Evolutionary conservation across 2,113 vertebrate genomes (phyloP).

Genomic region (Polypterus senegalus): DNA sequence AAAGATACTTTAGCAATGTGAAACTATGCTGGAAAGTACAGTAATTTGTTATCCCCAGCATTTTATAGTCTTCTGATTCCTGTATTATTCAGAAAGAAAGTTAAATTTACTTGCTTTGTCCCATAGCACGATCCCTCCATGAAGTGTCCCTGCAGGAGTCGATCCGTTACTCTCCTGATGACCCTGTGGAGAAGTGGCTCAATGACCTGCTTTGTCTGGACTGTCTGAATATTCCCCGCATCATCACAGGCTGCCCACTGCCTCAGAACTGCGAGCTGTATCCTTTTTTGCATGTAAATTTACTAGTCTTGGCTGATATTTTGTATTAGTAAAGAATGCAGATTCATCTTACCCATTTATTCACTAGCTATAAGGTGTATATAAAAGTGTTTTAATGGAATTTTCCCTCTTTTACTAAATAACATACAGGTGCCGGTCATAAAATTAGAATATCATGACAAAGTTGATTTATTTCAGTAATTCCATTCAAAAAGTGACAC

Average conservation of each 20-base stretch:
- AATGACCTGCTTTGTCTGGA: conserved; percentile 89
- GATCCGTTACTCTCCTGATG: conserved; percentile 81
- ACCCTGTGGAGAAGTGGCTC: conserved; percentile 86
- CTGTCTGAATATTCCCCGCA: conserved; percentile 80
- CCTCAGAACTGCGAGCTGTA: conserved; percentile 90
- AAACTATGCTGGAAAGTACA: no score
- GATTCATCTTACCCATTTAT: no score
- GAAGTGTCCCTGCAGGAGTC: conserved; percentile 89
- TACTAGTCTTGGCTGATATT: no score
- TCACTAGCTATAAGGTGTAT: no score
- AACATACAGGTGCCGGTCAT: no score
- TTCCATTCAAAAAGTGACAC: no score
- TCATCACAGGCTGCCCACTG: conserved; percentile 84
- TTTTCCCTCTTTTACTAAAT: no score
- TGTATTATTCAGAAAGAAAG: not conserved
- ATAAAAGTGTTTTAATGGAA: no score
- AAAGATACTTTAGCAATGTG: no score
- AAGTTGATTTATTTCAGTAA: no score
- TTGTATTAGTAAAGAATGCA: no score
- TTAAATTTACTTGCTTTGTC: not conserved
- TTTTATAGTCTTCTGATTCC: not conserved
- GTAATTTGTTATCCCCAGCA: not conserved
- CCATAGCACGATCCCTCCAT: conserved; percentile 65
- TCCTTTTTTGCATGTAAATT: conserved; percentile 41
- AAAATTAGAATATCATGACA: no score